A percentile compares a stretch with the other conserved stretches of the same genome.
phyloP scores from a whole-genome alignment of 2,797 vertebrate species.

The Botia almorhae region DNA sequence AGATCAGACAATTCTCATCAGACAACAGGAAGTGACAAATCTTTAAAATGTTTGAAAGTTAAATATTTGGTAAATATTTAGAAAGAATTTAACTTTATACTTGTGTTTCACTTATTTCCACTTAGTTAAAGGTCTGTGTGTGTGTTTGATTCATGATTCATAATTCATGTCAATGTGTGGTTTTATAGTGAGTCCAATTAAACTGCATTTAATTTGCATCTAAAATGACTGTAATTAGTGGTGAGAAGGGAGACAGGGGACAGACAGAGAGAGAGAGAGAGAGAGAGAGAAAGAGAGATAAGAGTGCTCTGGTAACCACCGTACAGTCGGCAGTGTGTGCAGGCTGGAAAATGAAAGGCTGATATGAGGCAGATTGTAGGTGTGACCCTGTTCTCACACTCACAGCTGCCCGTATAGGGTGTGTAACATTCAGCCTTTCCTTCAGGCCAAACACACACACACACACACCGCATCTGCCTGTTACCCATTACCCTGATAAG shows the following conservation, averaged over 20 bases:
- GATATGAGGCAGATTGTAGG: background rate
- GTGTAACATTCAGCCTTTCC: slow-evolving; percentile 15
- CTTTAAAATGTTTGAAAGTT: too few species aligned
- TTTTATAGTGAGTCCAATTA: slow-evolving; percentile 82
- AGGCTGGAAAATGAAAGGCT: slow-evolving; percentile 20
- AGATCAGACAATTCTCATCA: too few species aligned
- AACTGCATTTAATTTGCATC: slow-evolving; percentile 83
- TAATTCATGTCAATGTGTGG: slow-evolving; percentile 70
- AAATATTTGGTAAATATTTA: too few species aligned
- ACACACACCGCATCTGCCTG: slow-evolving; percentile 59
- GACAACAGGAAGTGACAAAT: too few species aligned
- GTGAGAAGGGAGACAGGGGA: slow-evolving; percentile 66
- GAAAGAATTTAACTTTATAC: too few species aligned
- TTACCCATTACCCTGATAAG: slow-evolving; percentile 76
- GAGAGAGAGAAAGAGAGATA: background rate
- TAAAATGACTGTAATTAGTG: slow-evolving; percentile 80
- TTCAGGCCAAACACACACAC: slow-evolving; percentile 23
- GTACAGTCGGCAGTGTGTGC: background rate
- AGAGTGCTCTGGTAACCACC: too few species aligned
- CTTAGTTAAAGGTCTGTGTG: slow-evolving; percentile 11
- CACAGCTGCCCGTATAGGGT: background rate
- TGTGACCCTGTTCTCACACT: slow-evolving; percentile 18
- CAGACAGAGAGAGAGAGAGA: background rate
- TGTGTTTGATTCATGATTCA: slow-evolving; percentile 43
- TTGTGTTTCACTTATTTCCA: too few species aligned